Base-by-base conservation (phyloP, 1,140 invertebrate species). In the Drosophila grimshawi region DNA sequence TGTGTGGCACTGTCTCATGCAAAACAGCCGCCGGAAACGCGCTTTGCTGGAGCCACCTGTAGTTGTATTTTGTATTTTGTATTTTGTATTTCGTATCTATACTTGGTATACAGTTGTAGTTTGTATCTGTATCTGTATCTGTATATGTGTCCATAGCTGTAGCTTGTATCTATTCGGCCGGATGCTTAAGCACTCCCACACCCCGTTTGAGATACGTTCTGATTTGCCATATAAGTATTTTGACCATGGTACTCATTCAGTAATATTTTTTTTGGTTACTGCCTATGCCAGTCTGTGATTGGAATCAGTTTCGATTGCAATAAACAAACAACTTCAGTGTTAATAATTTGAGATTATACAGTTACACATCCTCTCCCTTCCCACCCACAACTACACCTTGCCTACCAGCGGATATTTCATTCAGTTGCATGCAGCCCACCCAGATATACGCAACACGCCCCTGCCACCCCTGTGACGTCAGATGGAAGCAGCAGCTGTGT, bases 11-110 rank as follows among this genome's bases (percentile, higher is more conserved):
- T 66, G 61, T 64, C 75, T 78, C 76, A 83, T 79, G 80, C 65
- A 70, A 88, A 89, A 85, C 63, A 43, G 69, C 68, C 80, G 77
- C 85, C 85, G 85, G 85, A 88, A 88, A 89, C 85, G 85, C 85
- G 85, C 85, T 85, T 88, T 85, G 80, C 69, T 89, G 77, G 73
- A 83, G 83, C 72, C 85, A 88, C 82, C 82, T 86, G 82, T 86
- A 52, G 27, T 35, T 55, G 39, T 46, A 35, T 70, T 33, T 3
- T n/a, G 11, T 56, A n/a, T 43, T 30, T 30, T 32, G 37, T 59
- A 19, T 45, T 19, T 33, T 1, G 6, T 57, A 57, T 57, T 30
- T 48, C n/a, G 7, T 60, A 39, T 39, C 35, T 61, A 29, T 52
- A 59, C 49, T 48, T 19, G 2, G 32, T 30, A 37, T 53, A n/a